Conservation (phyloP, 2,113 vertebrate species). For the Xiphophorus couchianus region DNA sequence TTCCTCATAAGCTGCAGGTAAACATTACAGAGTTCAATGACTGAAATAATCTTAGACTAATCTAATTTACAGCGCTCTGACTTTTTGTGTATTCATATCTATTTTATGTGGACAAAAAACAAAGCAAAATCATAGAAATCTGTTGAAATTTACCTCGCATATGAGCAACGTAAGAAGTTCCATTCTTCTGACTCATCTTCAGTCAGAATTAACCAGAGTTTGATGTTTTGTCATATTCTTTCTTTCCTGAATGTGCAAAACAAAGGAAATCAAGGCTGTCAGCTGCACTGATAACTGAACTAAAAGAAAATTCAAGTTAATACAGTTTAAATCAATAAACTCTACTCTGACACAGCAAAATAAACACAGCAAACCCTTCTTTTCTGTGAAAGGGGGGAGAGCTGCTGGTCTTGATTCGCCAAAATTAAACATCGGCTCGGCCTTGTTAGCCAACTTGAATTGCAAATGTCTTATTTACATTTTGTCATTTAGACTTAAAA, state of each 20-base stretch:
- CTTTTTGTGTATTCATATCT: conserved; percentile 12
- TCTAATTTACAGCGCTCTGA: conserved; percentile 30
- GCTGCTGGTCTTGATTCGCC: conserved; percentile 3
- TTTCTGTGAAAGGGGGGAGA: conserved; percentile 16
- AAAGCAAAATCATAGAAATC: too few species aligned
- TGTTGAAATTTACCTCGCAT: too few species aligned
- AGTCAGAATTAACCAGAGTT: too few species aligned
- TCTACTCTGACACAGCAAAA: conserved; percentile 11
- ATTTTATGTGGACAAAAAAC: conserved; percentile 3
- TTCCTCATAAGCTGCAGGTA: conserved; percentile 25
- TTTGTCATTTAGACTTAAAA: conserved; percentile 66
- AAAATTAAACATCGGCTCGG: conserved; percentile 51
- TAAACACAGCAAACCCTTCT: conserved; percentile 4
- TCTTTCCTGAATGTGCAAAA: background rate
- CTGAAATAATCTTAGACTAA: conserved; percentile 20
- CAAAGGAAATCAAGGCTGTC: background rate
- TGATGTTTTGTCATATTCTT: background rate
- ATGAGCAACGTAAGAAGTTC: too few species aligned
- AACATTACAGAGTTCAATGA: conserved; percentile 40
- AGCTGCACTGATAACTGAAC: background rate
- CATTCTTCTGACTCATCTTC: too few species aligned
- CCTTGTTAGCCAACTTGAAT: conserved; percentile 68
- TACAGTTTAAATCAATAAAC: conserved; percentile 1
- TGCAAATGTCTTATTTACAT: conserved; percentile 72
- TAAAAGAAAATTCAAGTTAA: background rate